phyloP scores from a whole-genome alignment of 2,888 invertebrate species.

The Cremastobaeus sp. region DNA sequence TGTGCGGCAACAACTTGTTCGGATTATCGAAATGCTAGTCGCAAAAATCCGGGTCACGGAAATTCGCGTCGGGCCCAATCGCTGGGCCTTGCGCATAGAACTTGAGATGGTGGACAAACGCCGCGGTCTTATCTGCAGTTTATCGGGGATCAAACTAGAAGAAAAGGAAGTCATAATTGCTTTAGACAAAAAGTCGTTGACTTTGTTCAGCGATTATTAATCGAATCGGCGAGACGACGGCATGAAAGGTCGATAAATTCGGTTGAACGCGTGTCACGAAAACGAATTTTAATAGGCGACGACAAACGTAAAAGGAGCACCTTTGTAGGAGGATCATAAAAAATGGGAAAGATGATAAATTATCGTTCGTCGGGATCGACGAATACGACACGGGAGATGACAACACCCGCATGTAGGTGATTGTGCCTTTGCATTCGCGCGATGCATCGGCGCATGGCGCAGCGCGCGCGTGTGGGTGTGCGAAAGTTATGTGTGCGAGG shows the following conservation, averaged over 20 bases:
- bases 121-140: too few species aligned
- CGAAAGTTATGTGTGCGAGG: constrained; percentile 60
- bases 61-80: too few species aligned
- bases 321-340: constrained; percentile 28
- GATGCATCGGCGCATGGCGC: constrained; percentile 31
- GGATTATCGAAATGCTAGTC: too few species aligned
- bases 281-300: constrained; percentile 31
- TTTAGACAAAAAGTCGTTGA: too few species aligned
- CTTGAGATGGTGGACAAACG: too few species aligned
- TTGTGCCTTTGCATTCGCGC: constrained; percentile 45
- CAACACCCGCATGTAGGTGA: constrained; percentile 62
- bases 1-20: too few species aligned
- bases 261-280: constrained; percentile 26
- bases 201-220: too few species aligned
- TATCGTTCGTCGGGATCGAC: constrained; percentile 40
- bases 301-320: constrained; percentile 10
- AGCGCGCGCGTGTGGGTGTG: constrained; percentile 40
- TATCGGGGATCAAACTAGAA: too few species aligned
- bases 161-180: too few species aligned
- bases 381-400: constrained; percentile 40
- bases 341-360: constrained; percentile 57
- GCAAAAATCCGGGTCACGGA: too few species aligned
- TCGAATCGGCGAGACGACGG: neutral
- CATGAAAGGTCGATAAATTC: constrained; percentile 26
- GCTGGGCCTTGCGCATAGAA: too few species aligned